Evolutionary conservation across 2,797 vertebrate genomes (phyloP), one percentile per base, ranked within the genome.

Genomic region (Scarus forsteni): DNA sequence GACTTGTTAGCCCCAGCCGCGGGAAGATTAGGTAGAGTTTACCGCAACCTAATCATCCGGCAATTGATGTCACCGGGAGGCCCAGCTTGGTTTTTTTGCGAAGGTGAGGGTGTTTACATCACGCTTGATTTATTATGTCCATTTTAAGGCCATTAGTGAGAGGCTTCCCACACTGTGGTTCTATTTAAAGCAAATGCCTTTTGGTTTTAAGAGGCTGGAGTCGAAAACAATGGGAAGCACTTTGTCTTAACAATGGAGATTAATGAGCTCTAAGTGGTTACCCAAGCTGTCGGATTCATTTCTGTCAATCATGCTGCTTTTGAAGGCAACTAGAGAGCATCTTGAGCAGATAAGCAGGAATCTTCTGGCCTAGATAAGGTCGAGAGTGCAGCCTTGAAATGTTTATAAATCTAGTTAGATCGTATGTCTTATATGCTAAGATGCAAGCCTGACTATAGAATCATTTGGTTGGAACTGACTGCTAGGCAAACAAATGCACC

Each of bases 71-170:
- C 62, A 65, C 50, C 16, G 46, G 60, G 58, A 81, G 58, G 70
- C 42, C 38, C 27, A 34, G 65, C 52, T 52, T 44, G 55, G 58
- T 79, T 63, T 79, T 63, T 27, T 27, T 66, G 62, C 69, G 36
- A 59, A n/a, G 19, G 44, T 19, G 57, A 73, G 55, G 72, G 46
- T 62, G 57, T 81, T 75, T 80, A 66, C 65, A 79, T 84, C 58
- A 39, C 6, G 45, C 56, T 60, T 86, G 84, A 86, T 88, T 80
- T 81, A 84, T 87, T 73, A 66, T n/a, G 56, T 50, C 69, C 56
- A 70, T 85, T 84, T 45, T 49, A 43, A 63, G 14, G 51, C 74
- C 58, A 70, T 84, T 84, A 78, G 54, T 73, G 52, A 56, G 40
- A 64, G 58, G 57, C 68, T 67, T 78, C 60, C 34, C 44, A 39